These are phyloP conservation scores for Dipodomys merriami DNA, from an alignment of 2,113 vertebrate genomes.

Conservation along the genomic window DNA sequence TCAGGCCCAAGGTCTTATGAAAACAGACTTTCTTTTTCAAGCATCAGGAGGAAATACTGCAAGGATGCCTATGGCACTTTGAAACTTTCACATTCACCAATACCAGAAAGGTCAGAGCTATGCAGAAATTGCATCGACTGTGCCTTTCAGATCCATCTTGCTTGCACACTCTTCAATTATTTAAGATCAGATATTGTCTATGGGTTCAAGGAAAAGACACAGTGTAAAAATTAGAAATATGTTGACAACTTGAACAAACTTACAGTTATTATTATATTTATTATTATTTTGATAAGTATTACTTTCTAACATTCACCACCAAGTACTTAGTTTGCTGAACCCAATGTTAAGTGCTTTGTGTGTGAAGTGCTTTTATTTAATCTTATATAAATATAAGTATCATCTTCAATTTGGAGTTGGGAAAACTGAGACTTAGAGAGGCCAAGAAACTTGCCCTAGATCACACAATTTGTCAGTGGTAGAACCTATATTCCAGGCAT, in stretches of 20 bases:
- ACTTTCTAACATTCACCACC: conserved; percentile 15
- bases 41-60: conserved; percentile 52
- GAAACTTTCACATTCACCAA: conserved; percentile 30
- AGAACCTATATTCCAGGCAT: background rate
- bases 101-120: conserved; percentile 28
- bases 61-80: conserved; percentile 42
- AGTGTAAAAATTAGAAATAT: conserved; percentile 57
- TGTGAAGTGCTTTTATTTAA: background rate
- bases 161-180: conserved; percentile 37
- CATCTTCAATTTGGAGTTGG: background rate
- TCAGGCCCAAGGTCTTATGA: conserved; percentile 72
- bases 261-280: conserved; percentile 44
- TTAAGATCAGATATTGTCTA: conserved; percentile 60
- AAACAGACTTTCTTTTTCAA: conserved; percentile 71
- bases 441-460: background rate
- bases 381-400: background rate
- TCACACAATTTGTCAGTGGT: background rate
- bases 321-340: background rate
- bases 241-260: conserved; percentile 31
- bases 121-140: background rate
- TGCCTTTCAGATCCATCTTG: conserved; percentile 48
- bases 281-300: conserved; percentile 22
- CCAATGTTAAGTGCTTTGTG: background rate
- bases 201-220: conserved; percentile 29
- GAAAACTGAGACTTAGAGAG: conserved; percentile 33